Evolutionary conservation across 1,140 invertebrate genomes (phyloP).

Genomic region (Anastrepha ludens): DNA sequence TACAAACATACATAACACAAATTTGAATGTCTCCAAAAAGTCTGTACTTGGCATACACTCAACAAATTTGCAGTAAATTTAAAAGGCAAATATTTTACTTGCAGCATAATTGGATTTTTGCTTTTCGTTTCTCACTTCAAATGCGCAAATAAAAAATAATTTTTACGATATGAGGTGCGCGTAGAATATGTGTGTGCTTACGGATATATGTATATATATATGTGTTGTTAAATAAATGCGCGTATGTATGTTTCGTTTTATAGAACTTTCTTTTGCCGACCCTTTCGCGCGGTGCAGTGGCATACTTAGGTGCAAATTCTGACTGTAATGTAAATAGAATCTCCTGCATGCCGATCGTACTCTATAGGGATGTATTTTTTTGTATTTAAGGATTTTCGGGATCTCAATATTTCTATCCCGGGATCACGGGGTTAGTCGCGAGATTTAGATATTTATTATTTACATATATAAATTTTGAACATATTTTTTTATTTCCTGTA

Average conservation of each 20-base stretch:
- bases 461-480: no score
- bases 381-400: no score
- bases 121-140: neutral
- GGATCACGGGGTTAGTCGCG: no score
- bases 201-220: no score
- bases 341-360: neutral
- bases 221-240: no score
- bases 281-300: neutral
- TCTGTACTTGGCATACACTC: slow-evolving; percentile 21
- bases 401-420: no score
- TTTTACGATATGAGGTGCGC: neutral
- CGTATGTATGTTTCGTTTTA: no score
- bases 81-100: slow-evolving; percentile 59
- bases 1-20: neutral
- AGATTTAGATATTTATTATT: no score
- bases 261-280: neutral
- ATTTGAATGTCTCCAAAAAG: neutral
- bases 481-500: no score
- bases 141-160: neutral
- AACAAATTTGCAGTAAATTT: slow-evolving; percentile 58
- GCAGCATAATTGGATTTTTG: slow-evolving; percentile 56
- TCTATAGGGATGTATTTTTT: no score
- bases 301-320: slow-evolving; percentile 8
- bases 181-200: neutral
- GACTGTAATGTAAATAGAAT: slow-evolving; percentile 53